Evolutionary conservation across 2,113 vertebrate genomes (phyloP).

Genomic region (Microcebus jonahi): DNA sequence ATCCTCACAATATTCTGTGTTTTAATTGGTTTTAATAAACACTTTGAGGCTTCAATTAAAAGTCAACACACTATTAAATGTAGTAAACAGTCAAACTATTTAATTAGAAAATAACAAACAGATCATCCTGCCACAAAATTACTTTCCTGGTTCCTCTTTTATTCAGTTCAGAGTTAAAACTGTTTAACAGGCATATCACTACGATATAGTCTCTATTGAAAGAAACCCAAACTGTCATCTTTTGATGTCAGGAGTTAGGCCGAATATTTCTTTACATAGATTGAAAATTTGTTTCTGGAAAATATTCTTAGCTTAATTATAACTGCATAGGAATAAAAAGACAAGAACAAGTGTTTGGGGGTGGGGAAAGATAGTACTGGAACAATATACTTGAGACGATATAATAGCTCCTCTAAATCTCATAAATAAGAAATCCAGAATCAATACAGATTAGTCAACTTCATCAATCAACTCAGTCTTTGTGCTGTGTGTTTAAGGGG

Average conservation of each 20-base stretch:
- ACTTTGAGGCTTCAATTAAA: neutral
- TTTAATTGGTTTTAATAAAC: slow-evolving; percentile 22
- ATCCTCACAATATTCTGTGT: neutral
- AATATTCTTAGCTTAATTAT: neutral
- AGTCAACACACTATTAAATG: neutral
- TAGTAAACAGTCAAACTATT: neutral
- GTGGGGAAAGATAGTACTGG: neutral
- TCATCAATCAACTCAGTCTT: neutral
- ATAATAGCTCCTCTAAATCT: neutral
- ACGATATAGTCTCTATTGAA: neutral
- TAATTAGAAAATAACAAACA: neutral
- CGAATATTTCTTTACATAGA: slow-evolving; percentile 46
- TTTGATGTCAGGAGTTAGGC: neutral
- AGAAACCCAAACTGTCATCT: neutral
- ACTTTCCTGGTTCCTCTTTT: neutral
- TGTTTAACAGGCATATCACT: neutral
- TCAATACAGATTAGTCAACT: neutral
- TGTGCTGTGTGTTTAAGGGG: neutral
- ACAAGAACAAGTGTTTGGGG: neutral
- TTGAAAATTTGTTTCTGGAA: neutral
- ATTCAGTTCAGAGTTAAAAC: neutral
- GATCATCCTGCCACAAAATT: neutral
- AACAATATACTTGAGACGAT: neutral
- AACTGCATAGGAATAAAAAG: neutral
- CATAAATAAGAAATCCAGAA: neutral